Conservation (phyloP, 2,113 vertebrate species). For the Prietella phreatophila region DNA sequence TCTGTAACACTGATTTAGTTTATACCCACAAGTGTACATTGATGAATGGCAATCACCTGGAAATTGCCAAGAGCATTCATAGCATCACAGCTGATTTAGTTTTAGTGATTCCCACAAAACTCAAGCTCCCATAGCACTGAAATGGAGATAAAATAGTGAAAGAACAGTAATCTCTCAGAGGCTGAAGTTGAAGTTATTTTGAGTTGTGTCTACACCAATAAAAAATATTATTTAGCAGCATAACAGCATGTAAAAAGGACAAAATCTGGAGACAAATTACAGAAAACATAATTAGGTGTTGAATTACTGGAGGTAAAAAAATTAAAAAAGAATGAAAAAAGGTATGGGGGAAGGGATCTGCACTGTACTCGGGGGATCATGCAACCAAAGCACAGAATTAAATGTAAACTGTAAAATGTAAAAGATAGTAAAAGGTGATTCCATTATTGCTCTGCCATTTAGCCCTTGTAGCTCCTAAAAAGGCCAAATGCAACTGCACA, state of each 20-base stretch:
- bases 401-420: neutral
- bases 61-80: neutral
- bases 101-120: neutral
- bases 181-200: neutral
- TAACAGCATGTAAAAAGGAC: neutral
- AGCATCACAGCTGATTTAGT: neutral
- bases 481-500: too few relatives aligned
- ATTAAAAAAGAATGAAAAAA: neutral
- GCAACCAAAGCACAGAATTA: neutral
- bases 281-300: neutral
- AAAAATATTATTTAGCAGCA: neutral
- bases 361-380: neutral
- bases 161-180: neutral
- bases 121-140: neutral
- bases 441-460: neutral
- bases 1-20: neutral
- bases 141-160: neutral
- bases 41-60: neutral
- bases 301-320: neutral
- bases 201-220: neutral
- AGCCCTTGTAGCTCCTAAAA: neutral
- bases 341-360: neutral
- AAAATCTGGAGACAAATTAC: neutral
- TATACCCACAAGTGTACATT: neutral
- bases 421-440: neutral